Evolutionary conservation across 2,888 invertebrate genomes (phyloP).

Genomic region (Eurytoma adleriae): DNA sequence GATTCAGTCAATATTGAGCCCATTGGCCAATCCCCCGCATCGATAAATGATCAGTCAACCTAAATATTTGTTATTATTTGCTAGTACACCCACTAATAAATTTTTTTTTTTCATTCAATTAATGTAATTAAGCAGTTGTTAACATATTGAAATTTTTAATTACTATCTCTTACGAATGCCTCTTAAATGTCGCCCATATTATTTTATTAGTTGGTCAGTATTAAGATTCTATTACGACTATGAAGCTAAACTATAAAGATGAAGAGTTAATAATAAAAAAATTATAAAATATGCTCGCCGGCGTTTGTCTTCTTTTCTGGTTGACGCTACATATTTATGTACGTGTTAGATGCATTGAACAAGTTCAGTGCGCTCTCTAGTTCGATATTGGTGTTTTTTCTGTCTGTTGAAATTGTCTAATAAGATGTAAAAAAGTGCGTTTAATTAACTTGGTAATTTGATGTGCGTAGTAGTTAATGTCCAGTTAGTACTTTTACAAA

Average conservation of each 20-base stretch:
- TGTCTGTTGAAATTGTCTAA: constrained; percentile 37
- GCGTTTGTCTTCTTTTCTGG: too few species aligned
- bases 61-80: too few species aligned
- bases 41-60: constrained; percentile 13
- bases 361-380: constrained; percentile 55
- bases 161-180: background rate
- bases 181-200: constrained; percentile 5
- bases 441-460: constrained; percentile 34
- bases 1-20: constrained; percentile 70
- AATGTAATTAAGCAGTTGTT: too few species aligned
- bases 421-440: constrained; percentile 17
- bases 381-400: constrained; percentile 61
- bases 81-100: too few species aligned
- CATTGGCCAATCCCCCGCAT: constrained; percentile 68
- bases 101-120: too few species aligned
- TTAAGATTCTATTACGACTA: constrained; percentile 21
- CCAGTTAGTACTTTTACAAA: constrained; percentile 41
- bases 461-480: constrained; percentile 47
- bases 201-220: constrained; percentile 24
- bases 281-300: background rate
- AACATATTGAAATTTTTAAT: too few species aligned
- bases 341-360: constrained; percentile 40
- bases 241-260: constrained; percentile 46
- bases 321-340: constrained; percentile 10
- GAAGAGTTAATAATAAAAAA: constrained; percentile 10